Base-by-base conservation (phyloP, 1,140 invertebrate species). In the Drosophila elegans region DNA sequence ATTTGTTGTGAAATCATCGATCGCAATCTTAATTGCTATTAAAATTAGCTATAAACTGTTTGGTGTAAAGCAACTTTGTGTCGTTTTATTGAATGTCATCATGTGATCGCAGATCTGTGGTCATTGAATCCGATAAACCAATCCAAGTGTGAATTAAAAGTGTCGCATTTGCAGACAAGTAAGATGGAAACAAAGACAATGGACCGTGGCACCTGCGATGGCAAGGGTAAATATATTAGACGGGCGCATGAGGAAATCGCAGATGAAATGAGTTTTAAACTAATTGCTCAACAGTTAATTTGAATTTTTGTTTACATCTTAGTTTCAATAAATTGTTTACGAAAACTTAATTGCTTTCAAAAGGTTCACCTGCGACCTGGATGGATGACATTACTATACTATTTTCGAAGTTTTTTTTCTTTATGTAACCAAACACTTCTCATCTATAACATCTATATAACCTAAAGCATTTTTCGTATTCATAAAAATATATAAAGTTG, bases 81-180 rank as follows among this genome's bases (percentile, higher is more conserved):
- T 54, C 32, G 29, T 21, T 67, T 21, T 27, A 48, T 29, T 59
- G 25, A 55, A n/a, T n/a, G 29, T 16, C 29, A 67, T 76, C 73
- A 59, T 67, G 72, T 67, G 73, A 76, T 76, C 48, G 12, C 39
- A 29, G 44, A 46, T 55, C 29, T 74, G 73, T 46, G 53, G 62
- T 51, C 42, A 42, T n/a, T 60, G 29, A 34, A 60, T 74, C 46
- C 27, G 42, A 27, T 42, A 13, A 57, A 38, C 9, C 10, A 27
- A 63, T 27, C 60, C 51, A 66, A 52, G 71, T 66, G 72, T 74
- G 73, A 75, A 75, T 75, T 52, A 66, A 75, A 66, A 59, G 27
- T 57, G 60, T 52, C 46, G 64, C 61, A 66, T 68, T 66, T 53
- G 64, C 49, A 44, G 64, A 36, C 61, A 53, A 66, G 46, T 68